Evolutionary conservation across 2,797 vertebrate species (phyloP).

Genomic region (Acipenser ruthenus): DNA sequence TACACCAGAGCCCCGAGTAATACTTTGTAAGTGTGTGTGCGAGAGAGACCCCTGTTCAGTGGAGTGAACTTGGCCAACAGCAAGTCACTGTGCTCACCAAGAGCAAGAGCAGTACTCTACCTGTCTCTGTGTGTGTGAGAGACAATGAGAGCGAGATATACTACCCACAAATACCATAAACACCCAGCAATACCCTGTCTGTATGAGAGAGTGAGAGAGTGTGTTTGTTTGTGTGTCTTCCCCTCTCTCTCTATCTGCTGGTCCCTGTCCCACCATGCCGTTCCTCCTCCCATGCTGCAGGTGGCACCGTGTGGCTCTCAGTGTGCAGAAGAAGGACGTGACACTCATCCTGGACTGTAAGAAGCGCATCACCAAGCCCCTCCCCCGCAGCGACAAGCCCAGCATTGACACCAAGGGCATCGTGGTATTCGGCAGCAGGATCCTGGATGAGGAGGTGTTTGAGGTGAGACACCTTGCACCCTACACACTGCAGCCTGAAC

Average conservation of each 20-base stretch:
- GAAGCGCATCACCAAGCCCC: constrained; percentile 65
- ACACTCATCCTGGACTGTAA: constrained; percentile 84
- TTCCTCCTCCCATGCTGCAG: constrained; percentile 43
- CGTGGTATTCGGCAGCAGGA: constrained; percentile 77
- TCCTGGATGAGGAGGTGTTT: constrained; percentile 83
- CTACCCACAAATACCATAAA: too few species aligned
- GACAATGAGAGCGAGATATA: background rate
- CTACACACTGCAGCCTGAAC: too few species aligned
- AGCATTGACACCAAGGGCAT: constrained; percentile 77
- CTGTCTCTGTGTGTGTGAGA: constrained; percentile 8
- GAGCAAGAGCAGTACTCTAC: too few species aligned
- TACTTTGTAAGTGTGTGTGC: background rate
- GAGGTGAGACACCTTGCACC: constrained; percentile 56
- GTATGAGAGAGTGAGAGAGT: constrained; percentile 1
- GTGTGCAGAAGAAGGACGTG: constrained; percentile 75
- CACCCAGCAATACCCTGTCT: background rate
- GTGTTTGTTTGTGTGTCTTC: background rate
- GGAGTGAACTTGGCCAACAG: too few species aligned
- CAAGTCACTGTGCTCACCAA: too few species aligned
- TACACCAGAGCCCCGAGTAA: too few species aligned
- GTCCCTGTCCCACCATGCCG: constrained; percentile 17
- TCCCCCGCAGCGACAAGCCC: constrained; percentile 66
- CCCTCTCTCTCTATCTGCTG: background rate
- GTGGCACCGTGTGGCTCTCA: constrained; percentile 83
- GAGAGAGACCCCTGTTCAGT: background rate